Conservation (phyloP, 2,888 invertebrate species). For the Melolontha melolontha region DNA sequence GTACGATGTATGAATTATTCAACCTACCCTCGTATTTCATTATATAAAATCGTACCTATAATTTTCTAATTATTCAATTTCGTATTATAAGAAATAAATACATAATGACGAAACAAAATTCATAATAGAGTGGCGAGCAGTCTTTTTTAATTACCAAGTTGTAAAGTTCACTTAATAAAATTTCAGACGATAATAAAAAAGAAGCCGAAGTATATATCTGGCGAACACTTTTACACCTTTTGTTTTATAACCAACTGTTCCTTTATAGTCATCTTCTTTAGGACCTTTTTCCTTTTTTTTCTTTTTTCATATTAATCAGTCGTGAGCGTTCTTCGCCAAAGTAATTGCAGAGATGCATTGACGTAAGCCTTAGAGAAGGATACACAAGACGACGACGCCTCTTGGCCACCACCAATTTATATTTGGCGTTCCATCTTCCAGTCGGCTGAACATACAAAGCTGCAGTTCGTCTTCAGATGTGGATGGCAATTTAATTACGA, state of each 20-base stretch:
- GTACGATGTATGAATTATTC: no score
- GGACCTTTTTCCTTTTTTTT: constrained; percentile 1
- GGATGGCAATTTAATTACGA: constrained; percentile 63
- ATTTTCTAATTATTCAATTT: no score
- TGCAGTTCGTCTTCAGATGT: constrained; percentile 42
- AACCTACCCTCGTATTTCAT: no score
- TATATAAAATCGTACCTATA: no score
- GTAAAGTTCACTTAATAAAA: constrained; percentile 34
- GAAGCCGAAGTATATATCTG: constrained; percentile 13
- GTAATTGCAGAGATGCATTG: constrained; percentile 26
- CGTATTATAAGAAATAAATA: not conserved
- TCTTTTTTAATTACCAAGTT: constrained; percentile 4
- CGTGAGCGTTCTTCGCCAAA: constrained; percentile 18
- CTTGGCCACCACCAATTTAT: constrained; percentile 41
- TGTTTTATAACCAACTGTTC: constrained; percentile 37
- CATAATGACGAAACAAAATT: not conserved
- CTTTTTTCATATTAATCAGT: constrained; percentile 27
- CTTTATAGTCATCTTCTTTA: constrained; percentile 27
- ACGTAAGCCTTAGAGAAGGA: constrained; percentile 7
- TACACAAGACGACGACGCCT: constrained; percentile 15
- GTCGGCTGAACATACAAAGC: constrained; percentile 41
- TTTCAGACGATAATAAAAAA: constrained; percentile 24
- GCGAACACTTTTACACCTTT: constrained; percentile 32
- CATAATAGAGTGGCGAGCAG: constrained; percentile 7
- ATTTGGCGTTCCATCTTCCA: constrained; percentile 41